Percentiles rank a stretch among this genome's conserved stretches.
Conservation (phyloP, 37 sponge, comb jelly and placozoan genomes). For the Aphrocallistes beatrix region DNA sequence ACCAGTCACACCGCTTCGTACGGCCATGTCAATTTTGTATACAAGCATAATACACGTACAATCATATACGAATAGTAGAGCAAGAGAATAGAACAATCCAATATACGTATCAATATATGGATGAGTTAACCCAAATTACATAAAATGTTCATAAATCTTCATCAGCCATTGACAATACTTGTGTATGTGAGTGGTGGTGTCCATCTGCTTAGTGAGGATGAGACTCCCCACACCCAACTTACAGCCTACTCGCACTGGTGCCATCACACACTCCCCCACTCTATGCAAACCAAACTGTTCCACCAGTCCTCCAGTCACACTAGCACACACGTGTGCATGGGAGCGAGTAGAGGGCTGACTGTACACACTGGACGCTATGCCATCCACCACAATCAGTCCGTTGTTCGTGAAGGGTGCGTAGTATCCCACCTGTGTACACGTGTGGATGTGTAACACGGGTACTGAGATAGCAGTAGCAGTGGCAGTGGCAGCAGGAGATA, state of each 20-base stretch:
- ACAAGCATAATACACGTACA: too few relatives aligned
- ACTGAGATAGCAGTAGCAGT: too few relatives aligned
- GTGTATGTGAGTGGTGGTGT: not conserved
- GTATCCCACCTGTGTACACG: not conserved
- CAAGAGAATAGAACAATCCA: too few relatives aligned
- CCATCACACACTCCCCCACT: constrained; percentile 13
- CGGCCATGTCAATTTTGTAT: too few relatives aligned
- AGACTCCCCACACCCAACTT: not conserved
- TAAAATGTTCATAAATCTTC: too few relatives aligned
- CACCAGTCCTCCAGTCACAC: constrained; percentile 15
- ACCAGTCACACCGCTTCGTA: too few relatives aligned
- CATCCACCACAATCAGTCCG: constrained; percentile 14
- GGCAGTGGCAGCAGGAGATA: not conserved
- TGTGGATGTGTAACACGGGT: not conserved
- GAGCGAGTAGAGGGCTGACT: constrained; percentile 12
- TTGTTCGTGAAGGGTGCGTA: constrained; percentile 14
- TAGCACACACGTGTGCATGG: not conserved
- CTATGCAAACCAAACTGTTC: constrained; percentile 14
- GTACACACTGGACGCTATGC: constrained; percentile 10
- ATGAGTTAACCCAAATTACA: too few relatives aligned
- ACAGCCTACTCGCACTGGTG: constrained; percentile 7
- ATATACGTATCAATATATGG: too few relatives aligned
- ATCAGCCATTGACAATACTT: constrained; percentile 15
- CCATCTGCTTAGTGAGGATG: not conserved
- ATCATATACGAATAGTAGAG: too few relatives aligned